Evolutionary conservation across 2,888 invertebrate species (phyloP), one percentile per base, ranked within the genome.

Genomic region (Acleris cristana): DNA sequence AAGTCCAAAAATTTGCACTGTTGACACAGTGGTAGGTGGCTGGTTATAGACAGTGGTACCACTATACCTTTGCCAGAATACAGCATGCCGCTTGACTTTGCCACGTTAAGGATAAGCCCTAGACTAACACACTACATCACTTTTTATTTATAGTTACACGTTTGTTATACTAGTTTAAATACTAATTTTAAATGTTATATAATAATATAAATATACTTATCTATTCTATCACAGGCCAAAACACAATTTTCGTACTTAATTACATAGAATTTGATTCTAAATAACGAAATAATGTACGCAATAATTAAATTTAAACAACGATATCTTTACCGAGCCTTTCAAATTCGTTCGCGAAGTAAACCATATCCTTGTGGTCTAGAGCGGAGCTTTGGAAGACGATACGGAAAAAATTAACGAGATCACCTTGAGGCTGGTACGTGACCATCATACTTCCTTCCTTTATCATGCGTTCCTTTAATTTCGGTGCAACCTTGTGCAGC

Each of bases 381-480:
- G 96, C 96, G 2, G 98, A 98, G 87, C 97, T 99, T 87, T 98
- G 98, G 79, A 97, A 94, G 59, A 99, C 98, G 74, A 99, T 95
- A 69, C 99, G 94, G 94, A 99, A 99, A 93, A 99, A 99, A 89
- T 99, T 99, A 0, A 98, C 98, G 69, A 96, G 93, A 61, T 95
- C 93, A 64, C 96, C 95, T 73, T 98, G 94, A 0, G 98, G 97
- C 80, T 99, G 99, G 86, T 99, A 99, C 55, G 98, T 98, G 72
- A 99, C 96, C 96, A 99, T 97, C 96, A 98, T 98, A 56, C 96
- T 96, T 34, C 99, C 99, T 82, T 96, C 95, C 84, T 96, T 96
- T 94, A 99, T 98, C 99, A 99, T 99, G 65, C 95, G 93, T 78
- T 98, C 98, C 86, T 99, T 99, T 74, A 99, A 96, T 86, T 96